Conservation (phyloP, 2,888 invertebrate species). For the Nomada fabriciana region DNA sequence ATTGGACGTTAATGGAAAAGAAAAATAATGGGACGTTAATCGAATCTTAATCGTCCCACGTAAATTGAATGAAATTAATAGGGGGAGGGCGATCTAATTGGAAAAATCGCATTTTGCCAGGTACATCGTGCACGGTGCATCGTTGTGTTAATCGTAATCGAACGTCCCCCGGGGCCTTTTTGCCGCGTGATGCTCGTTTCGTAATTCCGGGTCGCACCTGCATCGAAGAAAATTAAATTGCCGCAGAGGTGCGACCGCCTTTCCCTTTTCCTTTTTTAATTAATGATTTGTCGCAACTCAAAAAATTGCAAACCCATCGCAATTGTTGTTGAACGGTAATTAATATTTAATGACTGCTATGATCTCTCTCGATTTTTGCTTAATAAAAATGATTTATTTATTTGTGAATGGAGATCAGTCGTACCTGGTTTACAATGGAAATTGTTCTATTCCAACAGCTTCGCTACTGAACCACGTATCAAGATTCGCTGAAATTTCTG, state of each 20-base stretch:
- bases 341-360: too few relatives aligned
- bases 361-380: too few relatives aligned
- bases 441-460: not conserved
- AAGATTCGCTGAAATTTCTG: conserved; percentile 1
- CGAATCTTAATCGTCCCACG: not conserved
- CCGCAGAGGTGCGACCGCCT: not conserved
- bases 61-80: conserved; percentile 13
- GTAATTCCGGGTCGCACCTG: conserved; percentile 14
- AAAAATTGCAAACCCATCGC: too few relatives aligned
- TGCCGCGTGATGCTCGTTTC: conserved; percentile 1
- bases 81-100: not conserved
- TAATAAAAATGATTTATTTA: not conserved
- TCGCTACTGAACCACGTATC: not conserved
- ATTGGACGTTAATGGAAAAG: not conserved
- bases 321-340: too few relatives aligned
- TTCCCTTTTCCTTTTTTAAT: not conserved
- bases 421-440: too few relatives aligned
- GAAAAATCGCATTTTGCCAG: not conserved
- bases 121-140: not conserved
- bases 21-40: conserved; percentile 1
- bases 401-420: not conserved
- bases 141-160: conserved; percentile 21
- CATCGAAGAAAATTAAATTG: conserved; percentile 18
- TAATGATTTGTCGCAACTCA: too few relatives aligned
- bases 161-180: conserved; percentile 16